A percentile compares a stretch with the other conserved stretches of the same genome.
phyloP scores from a whole-genome alignment of 2,888 invertebrate genomes.

The Drosophila siamana region DNA sequence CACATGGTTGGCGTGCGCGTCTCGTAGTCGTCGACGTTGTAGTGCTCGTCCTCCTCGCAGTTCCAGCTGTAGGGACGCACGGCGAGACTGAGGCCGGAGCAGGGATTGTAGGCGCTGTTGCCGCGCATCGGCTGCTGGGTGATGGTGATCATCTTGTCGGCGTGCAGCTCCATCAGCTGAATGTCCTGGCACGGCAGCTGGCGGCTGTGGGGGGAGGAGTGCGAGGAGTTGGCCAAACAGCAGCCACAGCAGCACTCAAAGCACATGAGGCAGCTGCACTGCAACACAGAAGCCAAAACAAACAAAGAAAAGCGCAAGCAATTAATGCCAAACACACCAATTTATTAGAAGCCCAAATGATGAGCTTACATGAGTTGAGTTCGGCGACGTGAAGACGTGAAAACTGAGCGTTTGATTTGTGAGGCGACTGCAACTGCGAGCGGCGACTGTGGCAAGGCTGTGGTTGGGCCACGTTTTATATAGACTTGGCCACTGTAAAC shows the following conservation, averaged over 20 bases:
- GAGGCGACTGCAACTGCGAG: not conserved
- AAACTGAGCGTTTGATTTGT: no score
- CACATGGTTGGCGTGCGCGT: constrained; percentile 38
- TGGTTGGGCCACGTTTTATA: constrained; percentile 3
- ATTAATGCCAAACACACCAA: no score
- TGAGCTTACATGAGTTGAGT: no score
- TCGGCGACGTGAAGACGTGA: no score
- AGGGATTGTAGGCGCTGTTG: constrained; percentile 5
- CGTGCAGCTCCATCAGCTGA: constrained; percentile 23
- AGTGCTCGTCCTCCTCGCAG: constrained; percentile 46
- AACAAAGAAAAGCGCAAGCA: no score
- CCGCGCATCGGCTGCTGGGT: constrained; percentile 25
- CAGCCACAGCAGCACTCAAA: constrained; percentile 14
- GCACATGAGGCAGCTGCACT: constrained; percentile 20
- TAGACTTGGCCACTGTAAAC: not conserved
- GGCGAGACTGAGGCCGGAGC: constrained; percentile 18
- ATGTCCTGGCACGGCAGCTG: constrained; percentile 25
- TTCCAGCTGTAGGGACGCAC: constrained; percentile 29
- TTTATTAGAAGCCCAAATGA: no score
- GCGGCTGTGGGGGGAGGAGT: not conserved
- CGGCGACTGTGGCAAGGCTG: constrained; percentile 8
- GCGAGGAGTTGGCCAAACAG: not conserved
- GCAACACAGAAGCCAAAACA: no score
- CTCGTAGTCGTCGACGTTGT: constrained; percentile 48
- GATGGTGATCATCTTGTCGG: constrained; percentile 14